Evolutionary conservation across 2,797 vertebrate species (phyloP).

Genomic region (Carcharodon carcharias): DNA sequence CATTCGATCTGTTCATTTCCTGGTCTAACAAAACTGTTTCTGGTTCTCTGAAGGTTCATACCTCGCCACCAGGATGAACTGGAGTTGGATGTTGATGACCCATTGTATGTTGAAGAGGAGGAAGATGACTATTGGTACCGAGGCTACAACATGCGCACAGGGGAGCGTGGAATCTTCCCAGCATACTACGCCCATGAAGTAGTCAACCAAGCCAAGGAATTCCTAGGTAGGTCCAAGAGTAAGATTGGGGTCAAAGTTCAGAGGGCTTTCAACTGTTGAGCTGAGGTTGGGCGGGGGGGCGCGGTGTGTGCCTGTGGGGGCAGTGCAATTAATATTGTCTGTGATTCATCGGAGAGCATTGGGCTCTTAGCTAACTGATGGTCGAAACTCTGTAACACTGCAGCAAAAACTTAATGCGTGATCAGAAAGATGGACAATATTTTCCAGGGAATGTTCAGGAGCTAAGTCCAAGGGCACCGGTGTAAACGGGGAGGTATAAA

Average conservation of each 20-base stretch:
- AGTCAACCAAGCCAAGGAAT: constrained; percentile 72
- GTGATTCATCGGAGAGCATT: too few relatives aligned
- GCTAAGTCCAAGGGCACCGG: background rate
- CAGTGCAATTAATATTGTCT: background rate
- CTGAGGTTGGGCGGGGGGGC: too few relatives aligned
- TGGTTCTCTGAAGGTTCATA: constrained; percentile 74
- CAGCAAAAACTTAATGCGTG: background rate
- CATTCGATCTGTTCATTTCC: background rate
- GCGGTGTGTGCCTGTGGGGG: background rate
- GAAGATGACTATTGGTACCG: constrained; percentile 97
- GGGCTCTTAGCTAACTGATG: background rate
- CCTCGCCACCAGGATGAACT: constrained; percentile 89
- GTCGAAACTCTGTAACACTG: background rate
- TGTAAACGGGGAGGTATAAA: background rate
- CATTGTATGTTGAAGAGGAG: constrained; percentile 84
- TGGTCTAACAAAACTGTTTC: background rate
- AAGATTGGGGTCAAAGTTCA: constrained; percentile 41
- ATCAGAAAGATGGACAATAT: background rate
- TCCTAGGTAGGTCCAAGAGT: constrained; percentile 59
- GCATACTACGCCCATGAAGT: constrained; percentile 94
- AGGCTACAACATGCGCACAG: constrained; percentile 95
- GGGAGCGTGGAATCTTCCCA: constrained; percentile 88
- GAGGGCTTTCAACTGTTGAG: background rate
- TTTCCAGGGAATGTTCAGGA: background rate
- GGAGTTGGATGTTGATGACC: constrained; percentile 91